A percentile compares a stretch with the other conserved stretches of the same genome.
These are phyloP conservation scores for Dromius quadrimaculatus DNA, from an alignment of 2,888 invertebrate species.

Conservation along the genomic window DNA sequence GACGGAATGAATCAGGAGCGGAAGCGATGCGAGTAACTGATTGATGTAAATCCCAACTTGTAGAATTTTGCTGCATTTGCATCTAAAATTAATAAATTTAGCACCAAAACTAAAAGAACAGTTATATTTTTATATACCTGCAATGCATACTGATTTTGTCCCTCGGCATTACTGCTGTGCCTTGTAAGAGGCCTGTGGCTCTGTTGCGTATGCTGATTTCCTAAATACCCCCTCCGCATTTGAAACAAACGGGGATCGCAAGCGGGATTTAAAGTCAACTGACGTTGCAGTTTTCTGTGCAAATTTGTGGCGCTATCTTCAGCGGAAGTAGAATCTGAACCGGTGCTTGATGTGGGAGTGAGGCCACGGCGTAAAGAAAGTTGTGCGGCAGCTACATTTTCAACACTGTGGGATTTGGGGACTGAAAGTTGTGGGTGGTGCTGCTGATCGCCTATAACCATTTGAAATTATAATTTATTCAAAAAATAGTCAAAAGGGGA, in stretches of 20 bases:
- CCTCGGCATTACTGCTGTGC: constrained; percentile 46
- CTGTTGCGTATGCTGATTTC: background rate
- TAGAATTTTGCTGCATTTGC: constrained; percentile 50
- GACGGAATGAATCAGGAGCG: constrained; percentile 75
- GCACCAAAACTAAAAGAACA: no score
- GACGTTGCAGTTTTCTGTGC: constrained; percentile 83
- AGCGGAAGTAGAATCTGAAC: constrained; percentile 39
- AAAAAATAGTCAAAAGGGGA: no score
- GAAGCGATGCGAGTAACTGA: constrained; percentile 81
- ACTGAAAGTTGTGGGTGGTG: constrained; percentile 58
- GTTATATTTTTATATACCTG: no score
- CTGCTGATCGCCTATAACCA: constrained; percentile 10
- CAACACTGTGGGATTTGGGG: constrained; percentile 71
- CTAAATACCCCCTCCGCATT: constrained; percentile 34
- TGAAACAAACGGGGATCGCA: constrained; percentile 77
- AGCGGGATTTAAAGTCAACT: constrained; percentile 84
- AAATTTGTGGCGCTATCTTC: constrained; percentile 70
- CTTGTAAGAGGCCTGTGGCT: constrained; percentile 40
- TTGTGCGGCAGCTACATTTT: constrained; percentile 66
- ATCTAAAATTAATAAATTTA: constrained; percentile 18
- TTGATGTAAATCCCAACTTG: constrained; percentile 67
- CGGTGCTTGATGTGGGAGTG: background rate
- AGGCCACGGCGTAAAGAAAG: background rate
- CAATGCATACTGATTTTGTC: constrained; percentile 44
- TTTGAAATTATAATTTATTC: no score